Base-by-base conservation (phyloP, 2,113 vertebrate genomes). In the Embiotoca jacksoni region DNA sequence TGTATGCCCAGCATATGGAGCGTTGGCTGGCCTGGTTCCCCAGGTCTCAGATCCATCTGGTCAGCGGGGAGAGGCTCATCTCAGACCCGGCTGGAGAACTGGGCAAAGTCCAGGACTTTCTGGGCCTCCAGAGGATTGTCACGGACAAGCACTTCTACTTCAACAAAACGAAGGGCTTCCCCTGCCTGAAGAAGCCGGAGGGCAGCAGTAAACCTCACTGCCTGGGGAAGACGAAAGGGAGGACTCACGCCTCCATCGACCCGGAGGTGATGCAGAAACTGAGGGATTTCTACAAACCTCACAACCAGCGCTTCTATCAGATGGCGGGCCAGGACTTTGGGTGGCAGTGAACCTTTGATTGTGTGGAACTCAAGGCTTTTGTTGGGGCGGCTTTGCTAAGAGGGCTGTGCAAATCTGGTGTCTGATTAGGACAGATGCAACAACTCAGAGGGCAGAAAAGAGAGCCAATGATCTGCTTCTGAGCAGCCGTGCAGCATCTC, bases 81-180 rank as follows among this genome's bases (percentile, higher is more conserved):
- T 92, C 92, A 0, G 93, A 96, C 83, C 95, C 95, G 0, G 94
- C 94, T 0, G 93, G 93, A 16, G 95, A 96, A 65, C 85, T 96
- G 69, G 93, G 93, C 15, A 93, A 92, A 50, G 95, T 96, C 65
- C 95, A 96, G 89, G 95, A 96, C 91, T 96, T 96, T 53, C 90
- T 96, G 49, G 95, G 95, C 30, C 91, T 96, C 55, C 93, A 96
- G 90, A 92, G 94, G 80, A 95, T 96, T 32, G 90, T 96, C 60
- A 96, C 94, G 0, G 94, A 96, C 88, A 95, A 96, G 71, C 95
- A 96, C 80, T 96, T 96, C 83, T 96, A 95, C 91, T 96, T 95
- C 75, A 96, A 96, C 89, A 95, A 95, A 86, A 96, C 94, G 0
- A 96, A 96, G 81, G 95, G 95, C 39, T 96, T 96, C 86, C 95